phyloP scores from a whole-genome alignment of 2,113 vertebrate genomes.

The Acanthisitta chloris region DNA sequence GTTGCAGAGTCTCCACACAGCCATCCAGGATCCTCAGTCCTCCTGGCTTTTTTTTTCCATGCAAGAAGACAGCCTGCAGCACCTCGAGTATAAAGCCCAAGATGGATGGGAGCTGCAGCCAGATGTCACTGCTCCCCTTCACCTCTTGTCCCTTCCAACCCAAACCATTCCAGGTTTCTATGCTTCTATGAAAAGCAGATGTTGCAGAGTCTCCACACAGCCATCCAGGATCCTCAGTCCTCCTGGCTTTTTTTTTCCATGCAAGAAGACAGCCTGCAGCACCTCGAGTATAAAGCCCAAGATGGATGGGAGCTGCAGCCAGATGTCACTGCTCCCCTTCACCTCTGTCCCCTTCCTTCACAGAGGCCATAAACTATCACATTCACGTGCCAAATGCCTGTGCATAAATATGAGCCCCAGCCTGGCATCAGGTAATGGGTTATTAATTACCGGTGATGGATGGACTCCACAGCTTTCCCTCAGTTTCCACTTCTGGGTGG shows the following conservation, averaged over 20 bases:
- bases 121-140: neutral
- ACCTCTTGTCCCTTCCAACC: neutral
- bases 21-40: neutral
- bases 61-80: neutral
- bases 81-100: neutral
- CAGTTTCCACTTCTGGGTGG: neutral
- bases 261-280: neutral
- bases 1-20: neutral
- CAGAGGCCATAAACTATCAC: neutral
- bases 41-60: too few species aligned
- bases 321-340: neutral
- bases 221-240: neutral
- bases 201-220: neutral
- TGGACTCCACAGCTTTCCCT: neutral
- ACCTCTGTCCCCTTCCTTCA: neutral
- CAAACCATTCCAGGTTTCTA: accelerated
- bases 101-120: neutral
- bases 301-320: neutral
- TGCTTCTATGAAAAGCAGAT: neutral
- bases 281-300: neutral
- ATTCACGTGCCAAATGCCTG: neutral
- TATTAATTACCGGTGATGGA: neutral
- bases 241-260: neutral
- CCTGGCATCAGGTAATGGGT: neutral
- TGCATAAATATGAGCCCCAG: neutral